Evolutionary conservation across 2,888 invertebrate genomes (phyloP).

Genomic region (Branchipolynoe longqiensis): DNA sequence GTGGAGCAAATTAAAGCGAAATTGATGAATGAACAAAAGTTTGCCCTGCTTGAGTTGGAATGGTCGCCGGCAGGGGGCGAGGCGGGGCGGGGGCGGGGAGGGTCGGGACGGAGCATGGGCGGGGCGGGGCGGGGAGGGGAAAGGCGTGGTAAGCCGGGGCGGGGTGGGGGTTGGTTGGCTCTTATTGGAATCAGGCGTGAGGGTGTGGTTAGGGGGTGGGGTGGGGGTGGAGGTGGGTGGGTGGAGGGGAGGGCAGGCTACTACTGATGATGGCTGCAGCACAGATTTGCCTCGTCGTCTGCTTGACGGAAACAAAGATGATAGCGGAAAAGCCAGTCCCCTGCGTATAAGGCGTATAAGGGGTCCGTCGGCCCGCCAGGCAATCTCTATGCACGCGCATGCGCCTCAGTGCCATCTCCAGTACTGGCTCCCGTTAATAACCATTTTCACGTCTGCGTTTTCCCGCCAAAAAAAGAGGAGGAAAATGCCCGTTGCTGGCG

Average conservation of each 20-base stretch:
- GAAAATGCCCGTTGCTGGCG: too few relatives aligned
- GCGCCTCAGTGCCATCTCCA: constrained; percentile 40
- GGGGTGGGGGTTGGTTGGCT: too few relatives aligned
- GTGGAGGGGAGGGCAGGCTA: too few relatives aligned
- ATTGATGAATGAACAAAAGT: constrained; percentile 56
- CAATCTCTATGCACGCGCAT: constrained; percentile 55
- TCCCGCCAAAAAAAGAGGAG: constrained; percentile 37
- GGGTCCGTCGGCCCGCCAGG: constrained; percentile 25
- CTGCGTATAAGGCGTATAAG: constrained; percentile 37
- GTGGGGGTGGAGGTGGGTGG: too few relatives aligned
- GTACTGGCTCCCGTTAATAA: constrained; percentile 11
- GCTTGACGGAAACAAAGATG: constrained; percentile 56
- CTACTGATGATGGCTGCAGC: constrained; percentile 40
- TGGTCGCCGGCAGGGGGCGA: constrained; percentile 16
- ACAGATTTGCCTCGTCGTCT: constrained; percentile 48
- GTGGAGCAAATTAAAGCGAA: constrained; percentile 53
- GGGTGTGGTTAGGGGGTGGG: too few relatives aligned
- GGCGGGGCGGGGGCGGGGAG: too few relatives aligned
- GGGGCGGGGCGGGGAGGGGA: too few relatives aligned
- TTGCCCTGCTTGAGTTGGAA: constrained; percentile 52
- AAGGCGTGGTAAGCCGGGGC: too few relatives aligned
- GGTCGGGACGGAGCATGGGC: too few relatives aligned
- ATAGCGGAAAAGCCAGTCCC: constrained; percentile 50
- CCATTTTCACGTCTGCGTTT: constrained; percentile 41
- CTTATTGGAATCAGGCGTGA: constrained; percentile 40